These are phyloP conservation scores for Lingula anatina DNA, from an alignment of 2,888 invertebrate species.

Conservation along the genomic window DNA sequence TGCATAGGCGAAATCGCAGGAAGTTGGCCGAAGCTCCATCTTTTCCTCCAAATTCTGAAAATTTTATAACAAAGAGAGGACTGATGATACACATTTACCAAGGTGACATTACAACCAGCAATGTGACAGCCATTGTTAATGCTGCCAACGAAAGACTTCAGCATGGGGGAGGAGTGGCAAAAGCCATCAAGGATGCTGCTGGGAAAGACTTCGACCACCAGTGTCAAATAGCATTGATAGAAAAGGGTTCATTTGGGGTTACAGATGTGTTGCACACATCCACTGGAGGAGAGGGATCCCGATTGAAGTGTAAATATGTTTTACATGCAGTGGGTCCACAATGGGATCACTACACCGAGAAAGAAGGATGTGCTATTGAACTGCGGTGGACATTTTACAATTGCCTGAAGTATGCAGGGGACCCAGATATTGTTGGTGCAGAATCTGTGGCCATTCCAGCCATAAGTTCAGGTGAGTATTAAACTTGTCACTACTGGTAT, in stretches of 20 bases:
- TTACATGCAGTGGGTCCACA: constrained; percentile 11
- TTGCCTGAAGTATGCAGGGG: background rate
- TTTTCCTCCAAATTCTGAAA: too few relatives aligned
- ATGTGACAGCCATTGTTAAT: constrained; percentile 16
- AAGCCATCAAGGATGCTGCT: constrained; percentile 12
- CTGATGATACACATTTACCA: background rate
- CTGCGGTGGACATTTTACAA: background rate
- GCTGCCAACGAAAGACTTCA: constrained; percentile 16
- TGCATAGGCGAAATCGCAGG: too few relatives aligned
- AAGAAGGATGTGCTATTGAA: background rate
- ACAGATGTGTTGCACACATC: too few relatives aligned
- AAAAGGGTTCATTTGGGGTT: constrained; percentile 3
- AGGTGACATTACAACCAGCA: constrained; percentile 6
- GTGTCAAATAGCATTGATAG: constrained; percentile 7
- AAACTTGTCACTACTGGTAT: too few relatives aligned
- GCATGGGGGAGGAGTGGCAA: constrained; percentile 18
- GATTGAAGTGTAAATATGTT: too few relatives aligned
- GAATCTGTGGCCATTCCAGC: constrained; percentile 6
- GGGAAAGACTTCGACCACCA: constrained; percentile 11
- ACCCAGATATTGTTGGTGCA: background rate
- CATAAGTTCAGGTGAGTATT: constrained; percentile 10
- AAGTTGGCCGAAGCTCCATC: too few relatives aligned
- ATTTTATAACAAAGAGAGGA: too few relatives aligned
- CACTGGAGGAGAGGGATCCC: too few relatives aligned
- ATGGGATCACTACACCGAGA: constrained; percentile 6